These are phyloP conservation scores for Coptodon bakossiorum DNA, from an alignment of 2,113 vertebrate genomes.

Conservation along the genomic window DNA sequence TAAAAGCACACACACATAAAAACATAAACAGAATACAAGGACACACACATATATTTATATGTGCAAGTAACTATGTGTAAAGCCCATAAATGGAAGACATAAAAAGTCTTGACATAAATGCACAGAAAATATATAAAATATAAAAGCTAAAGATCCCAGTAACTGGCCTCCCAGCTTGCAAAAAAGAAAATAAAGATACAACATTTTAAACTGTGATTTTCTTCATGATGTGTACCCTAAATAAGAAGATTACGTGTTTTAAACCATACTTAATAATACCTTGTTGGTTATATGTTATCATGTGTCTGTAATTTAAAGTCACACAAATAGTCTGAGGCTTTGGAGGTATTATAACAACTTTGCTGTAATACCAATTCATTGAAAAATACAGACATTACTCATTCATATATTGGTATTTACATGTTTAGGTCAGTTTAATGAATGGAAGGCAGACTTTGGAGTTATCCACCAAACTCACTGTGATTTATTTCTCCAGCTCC, in stretches of 20 bases:
- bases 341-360: not conserved
- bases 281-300: not conserved
- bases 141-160: not conserved
- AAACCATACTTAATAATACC: not conserved
- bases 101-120: not conserved
- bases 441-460: not conserved
- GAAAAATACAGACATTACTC: not conserved
- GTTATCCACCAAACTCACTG: not conserved
- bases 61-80: not conserved
- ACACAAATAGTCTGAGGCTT: not conserved
- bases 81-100: not conserved
- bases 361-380: not conserved
- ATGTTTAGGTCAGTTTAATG: not conserved
- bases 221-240: not conserved
- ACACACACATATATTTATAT: not conserved
- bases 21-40: not conserved
- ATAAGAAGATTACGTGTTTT: not conserved
- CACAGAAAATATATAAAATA: not conserved
- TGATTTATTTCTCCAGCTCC: slow-evolving; percentile 72
- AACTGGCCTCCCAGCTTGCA: not conserved
- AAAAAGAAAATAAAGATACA: not conserved
- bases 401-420: not conserved
- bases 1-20: not conserved
- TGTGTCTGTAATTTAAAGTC: not conserved
- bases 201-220: not conserved